These are phyloP conservation scores for Psilopsiagon aymara DNA, from an alignment of 2,113 vertebrate genomes.

Conservation along the genomic window DNA sequence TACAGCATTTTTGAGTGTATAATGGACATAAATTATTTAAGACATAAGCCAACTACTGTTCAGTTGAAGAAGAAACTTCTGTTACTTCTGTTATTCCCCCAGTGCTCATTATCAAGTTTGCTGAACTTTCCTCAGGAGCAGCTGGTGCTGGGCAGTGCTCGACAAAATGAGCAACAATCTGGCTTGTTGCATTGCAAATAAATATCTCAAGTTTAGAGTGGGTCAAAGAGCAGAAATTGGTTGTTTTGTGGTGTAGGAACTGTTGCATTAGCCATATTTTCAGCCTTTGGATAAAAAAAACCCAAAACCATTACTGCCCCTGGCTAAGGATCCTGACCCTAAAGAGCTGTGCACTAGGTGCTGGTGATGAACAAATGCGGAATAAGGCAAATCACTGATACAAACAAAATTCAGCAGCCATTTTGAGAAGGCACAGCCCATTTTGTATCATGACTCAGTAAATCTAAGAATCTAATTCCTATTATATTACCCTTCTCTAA, in stretches of 20 bases:
- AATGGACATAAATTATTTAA: conserved; percentile 34
- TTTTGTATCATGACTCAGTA: not conserved
- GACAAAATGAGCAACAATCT: not conserved
- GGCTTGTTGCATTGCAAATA: not conserved
- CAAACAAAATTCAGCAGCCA: not conserved
- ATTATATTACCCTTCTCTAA: not conserved
- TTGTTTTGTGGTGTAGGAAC: not conserved
- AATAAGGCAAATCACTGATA: too few species aligned
- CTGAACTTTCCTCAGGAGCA: conserved; percentile 14
- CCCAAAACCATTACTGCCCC: accelerated
- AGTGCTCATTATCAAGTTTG: conserved; percentile 39
- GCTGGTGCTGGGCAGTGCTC: conserved; percentile 10
- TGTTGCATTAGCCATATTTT: not conserved
- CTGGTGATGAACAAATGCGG: not conserved
- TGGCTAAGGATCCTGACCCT: not conserved
- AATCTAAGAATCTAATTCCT: not conserved
- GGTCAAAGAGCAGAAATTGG: not conserved
- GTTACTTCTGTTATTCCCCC: conserved; percentile 24
- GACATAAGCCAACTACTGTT: not conserved
- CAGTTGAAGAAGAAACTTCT: conserved; percentile 5
- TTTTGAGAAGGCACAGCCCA: not conserved
- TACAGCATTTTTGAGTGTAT: not conserved
- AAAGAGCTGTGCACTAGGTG: accelerated
- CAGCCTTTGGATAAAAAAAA: not conserved
- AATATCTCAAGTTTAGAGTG: not conserved